Base-by-base conservation (phyloP, 2,888 invertebrate genomes). In the Drosophila subquinaria region DNA sequence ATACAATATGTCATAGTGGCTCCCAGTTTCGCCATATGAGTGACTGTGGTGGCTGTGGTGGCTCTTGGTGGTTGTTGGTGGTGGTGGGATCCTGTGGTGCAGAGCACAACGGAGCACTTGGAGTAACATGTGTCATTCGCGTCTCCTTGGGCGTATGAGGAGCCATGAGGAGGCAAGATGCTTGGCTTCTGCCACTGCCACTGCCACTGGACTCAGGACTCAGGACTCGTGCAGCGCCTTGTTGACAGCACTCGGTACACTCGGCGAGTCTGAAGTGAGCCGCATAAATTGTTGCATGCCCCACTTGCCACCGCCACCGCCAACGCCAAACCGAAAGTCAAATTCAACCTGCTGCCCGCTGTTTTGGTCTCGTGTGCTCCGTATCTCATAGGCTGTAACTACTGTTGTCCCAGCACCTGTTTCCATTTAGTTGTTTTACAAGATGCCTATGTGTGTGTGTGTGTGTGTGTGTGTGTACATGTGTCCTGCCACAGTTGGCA, bases 1-100 rank as follows among this genome's bases (percentile, higher is more conserved):
- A 88, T 86, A 85, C 85, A 85, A 85, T 85, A 85, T 85, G 88
- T 88, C 85, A 88, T 88, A 81, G 75, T 79, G 78, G 69, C 79
- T 72, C 67, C 59, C 66, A 59, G 61, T 55, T 61, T 48, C 42
- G 60, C 60, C 70, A 65, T 65, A 61, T 74, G 73, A 75, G 57
- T 42, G 48, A 9, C 30, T 30, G 38, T 40, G 38, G 40, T n/a
- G 17, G 17, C 1, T 30, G 30, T 2, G 23, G 17, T 13, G 17
- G 48, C 13, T 33, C n/a, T n/a, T n/a, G 5, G 5, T n/a, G 17
- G 27, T 3, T 9, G 30, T 2, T 20, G 61, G 8, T 30, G 0
- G 4, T 53, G 3, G 30, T 11, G 11, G 5, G n/a, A 4, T 15
- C 40, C 57, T 35, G 48, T 30, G 33, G 42, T 48, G 73, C 59